Percentiles rank a stretch among this genome's conserved stretches.
These are phyloP conservation scores for Leucoraja erinaceus DNA, from an alignment of 2,113 vertebrate species.

Conservation along the genomic window DNA sequence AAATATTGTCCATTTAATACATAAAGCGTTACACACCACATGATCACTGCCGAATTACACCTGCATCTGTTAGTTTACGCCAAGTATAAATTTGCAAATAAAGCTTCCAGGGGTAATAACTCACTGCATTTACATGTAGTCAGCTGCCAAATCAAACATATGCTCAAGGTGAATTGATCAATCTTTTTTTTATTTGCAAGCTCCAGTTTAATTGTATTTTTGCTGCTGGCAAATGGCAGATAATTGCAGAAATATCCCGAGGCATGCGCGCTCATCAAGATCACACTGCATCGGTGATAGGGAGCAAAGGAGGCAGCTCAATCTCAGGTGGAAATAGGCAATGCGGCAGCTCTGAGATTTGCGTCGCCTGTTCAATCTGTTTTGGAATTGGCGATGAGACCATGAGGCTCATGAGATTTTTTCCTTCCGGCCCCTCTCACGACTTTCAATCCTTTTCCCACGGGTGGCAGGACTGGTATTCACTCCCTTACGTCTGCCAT, in stretches of 20 bases:
- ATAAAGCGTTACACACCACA: background rate
- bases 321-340: background rate
- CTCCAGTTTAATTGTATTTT: background rate
- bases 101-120: background rate
- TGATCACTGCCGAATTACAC: background rate
- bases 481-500: background rate
- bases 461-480: background rate
- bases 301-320: background rate
- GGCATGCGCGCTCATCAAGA: background rate
- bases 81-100: background rate
- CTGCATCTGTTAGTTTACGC: background rate
- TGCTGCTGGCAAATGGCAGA: slow-evolving; percentile 18
- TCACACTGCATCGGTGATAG: background rate
- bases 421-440: background rate
- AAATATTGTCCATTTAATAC: background rate
- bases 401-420: background rate
- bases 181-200: background rate
- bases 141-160: slow-evolving; percentile 10
- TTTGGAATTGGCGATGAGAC: background rate
- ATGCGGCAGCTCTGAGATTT: background rate
- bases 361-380: background rate
- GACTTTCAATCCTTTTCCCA: background rate
- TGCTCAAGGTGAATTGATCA: background rate
- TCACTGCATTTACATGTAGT: background rate
- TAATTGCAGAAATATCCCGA: slow-evolving; percentile 9